Conservation (phyloP, 2,888 invertebrate species). For the Lampropteryx suffumata region DNA sequence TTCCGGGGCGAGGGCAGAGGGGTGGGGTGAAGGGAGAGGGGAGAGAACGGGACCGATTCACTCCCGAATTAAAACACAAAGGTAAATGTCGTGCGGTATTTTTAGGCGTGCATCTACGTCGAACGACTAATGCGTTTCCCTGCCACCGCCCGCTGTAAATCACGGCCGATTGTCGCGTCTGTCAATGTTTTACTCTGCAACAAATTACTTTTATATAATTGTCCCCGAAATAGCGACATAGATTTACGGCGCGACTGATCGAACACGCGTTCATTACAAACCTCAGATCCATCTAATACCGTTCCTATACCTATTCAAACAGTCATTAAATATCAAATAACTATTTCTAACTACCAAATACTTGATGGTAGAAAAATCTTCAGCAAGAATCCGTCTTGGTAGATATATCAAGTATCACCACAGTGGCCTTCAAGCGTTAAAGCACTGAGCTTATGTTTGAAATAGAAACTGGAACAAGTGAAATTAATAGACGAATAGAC, state of each 20-base stretch:
- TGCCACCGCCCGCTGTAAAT: slow-evolving; percentile 38
- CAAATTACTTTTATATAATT: slow-evolving; percentile 36
- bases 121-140: slow-evolving; percentile 45
- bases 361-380: no score
- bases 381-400: no score
- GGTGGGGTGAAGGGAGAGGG: slow-evolving; percentile 22
- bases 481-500: no score
- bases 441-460: no score
- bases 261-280: slow-evolving; percentile 1
- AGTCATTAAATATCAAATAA: not conserved
- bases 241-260: slow-evolving; percentile 1
- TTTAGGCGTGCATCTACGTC: slow-evolving; percentile 48
- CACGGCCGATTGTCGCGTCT: slow-evolving; percentile 37
- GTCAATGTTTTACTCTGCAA: slow-evolving; percentile 32
- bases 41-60: slow-evolving; percentile 46
- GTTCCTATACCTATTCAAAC: not conserved
- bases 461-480: no score
- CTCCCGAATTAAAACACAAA: slow-evolving; percentile 57
- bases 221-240: slow-evolving; percentile 27
- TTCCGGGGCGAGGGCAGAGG: slow-evolving; percentile 37
- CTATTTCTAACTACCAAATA: no score
- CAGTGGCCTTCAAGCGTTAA: no score
- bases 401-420: no score
- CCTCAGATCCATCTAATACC: not conserved
- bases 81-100: slow-evolving; percentile 64